Base-by-base conservation (phyloP, 2,113 vertebrate genomes). In the Cercopithecus mona region DNA sequence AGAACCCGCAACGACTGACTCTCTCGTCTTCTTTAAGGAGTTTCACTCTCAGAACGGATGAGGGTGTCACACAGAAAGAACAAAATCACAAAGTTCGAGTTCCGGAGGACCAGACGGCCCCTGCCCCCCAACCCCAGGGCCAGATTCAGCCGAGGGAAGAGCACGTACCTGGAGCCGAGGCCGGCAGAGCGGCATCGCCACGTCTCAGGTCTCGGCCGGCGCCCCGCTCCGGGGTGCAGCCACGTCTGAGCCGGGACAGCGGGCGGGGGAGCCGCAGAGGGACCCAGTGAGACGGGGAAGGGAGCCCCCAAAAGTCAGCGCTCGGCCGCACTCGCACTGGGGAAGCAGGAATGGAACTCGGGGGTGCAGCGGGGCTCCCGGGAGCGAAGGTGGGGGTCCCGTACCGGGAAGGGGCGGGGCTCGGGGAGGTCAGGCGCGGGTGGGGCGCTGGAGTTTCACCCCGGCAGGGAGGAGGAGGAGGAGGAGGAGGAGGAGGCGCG, bases 131-230 rank as follows among this genome's bases (percentile, higher is more conserved):
- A 3, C 76, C 61, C 25, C 57, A 5, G 18, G 22, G 57, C 45
- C 48, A 8, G 38, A 40, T 18, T 30, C 16, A 4, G 48, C 80
- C 1, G 14, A 11, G 50, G 86, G 92, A 20, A 55, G 8, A 68
- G 23, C 81, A 97, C 98, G 25, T 97, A 98, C 98, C 98, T 98
- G 97, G 45, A 90, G 78, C 25, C 6, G 17, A 23, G 66, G 93
- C 66, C 25, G 9, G 86, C 16, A 1, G 86, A 61, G 52, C 27
- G n/a, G 52, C 55, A 61, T 85, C 88, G 97, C 97, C 97, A 97
- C 96, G 96, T 98, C 94, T 57, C 94, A 12, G 48, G 80, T 22
- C 91, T 48, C 14, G 5, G 55, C 45, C 81, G 17, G 48, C 80
- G 55, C 75, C 2, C 23, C 87, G 35, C 48, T 17, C n/a, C 12